phyloP scores from a whole-genome alignment of 2,888 invertebrate species.

The Notodonta ziczac region DNA sequence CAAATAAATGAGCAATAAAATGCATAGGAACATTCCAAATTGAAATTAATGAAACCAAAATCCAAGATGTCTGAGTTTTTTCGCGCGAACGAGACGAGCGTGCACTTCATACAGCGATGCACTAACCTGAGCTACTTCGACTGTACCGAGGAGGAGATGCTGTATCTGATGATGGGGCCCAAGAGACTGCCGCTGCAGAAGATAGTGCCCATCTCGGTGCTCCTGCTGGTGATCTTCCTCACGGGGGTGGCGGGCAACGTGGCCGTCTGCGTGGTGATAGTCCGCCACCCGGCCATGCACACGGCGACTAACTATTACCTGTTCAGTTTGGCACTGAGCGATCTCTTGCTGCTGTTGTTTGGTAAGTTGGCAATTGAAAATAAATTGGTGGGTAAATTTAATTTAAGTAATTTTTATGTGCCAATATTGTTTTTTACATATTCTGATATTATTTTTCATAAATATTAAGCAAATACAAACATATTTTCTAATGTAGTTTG shows the following conservation, averaged over 20 bases:
- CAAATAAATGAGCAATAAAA: background rate
- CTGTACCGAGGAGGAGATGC: constrained; percentile 85
- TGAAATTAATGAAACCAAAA: constrained; percentile 12
- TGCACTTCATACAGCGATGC: constrained; percentile 66
- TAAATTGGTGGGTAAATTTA: no score
- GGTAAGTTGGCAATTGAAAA: constrained; percentile 85
- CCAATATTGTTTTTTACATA: no score
- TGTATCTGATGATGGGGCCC: constrained; percentile 85
- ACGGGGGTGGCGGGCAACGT: constrained; percentile 94
- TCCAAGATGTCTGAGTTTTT: constrained; percentile 56
- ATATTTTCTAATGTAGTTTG: no score
- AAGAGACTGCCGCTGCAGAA: constrained; percentile 84
- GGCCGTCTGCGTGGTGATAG: constrained; percentile 93
- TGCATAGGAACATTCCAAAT: constrained; percentile 3
- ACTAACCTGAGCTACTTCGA: constrained; percentile 78
- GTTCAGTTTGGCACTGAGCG: constrained; percentile 94
- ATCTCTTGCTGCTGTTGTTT: constrained; percentile 91
- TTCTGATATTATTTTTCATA: no score
- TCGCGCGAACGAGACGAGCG: constrained; percentile 59
- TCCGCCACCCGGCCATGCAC: constrained; percentile 92
- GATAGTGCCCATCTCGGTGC: constrained; percentile 86
- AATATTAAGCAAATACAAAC: no score
- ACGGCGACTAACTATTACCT: constrained; percentile 97
- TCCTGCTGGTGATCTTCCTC: constrained; percentile 91
- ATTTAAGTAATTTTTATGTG: no score